Evolutionary conservation across 2,797 vertebrate species (phyloP).

Genomic region (Diglossa cyanea): DNA sequence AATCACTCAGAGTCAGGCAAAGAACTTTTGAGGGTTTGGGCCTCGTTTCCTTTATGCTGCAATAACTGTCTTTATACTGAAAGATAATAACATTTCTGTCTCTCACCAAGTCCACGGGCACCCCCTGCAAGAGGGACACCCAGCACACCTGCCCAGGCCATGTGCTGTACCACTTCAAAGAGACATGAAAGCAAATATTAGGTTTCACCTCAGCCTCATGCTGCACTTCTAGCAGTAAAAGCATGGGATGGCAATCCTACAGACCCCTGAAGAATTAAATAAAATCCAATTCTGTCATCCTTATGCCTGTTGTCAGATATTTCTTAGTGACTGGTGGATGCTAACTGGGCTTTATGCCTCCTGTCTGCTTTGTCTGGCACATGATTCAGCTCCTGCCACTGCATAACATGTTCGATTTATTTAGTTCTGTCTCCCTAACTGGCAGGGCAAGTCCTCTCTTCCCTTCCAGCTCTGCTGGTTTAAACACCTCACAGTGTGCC

Average conservation of each 20-base stretch:
- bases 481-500: background rate
- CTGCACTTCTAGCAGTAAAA: background rate
- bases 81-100: background rate
- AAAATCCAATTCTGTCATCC: background rate
- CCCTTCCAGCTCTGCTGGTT: background rate
- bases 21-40: background rate
- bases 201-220: background rate
- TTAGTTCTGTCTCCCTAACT: background rate
- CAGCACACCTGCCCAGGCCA: background rate
- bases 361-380: conserved; percentile 13
- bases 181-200: background rate
- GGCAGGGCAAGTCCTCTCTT: background rate
- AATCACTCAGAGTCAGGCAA: background rate
- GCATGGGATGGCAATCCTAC: background rate
- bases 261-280: background rate
- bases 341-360: background rate
- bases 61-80: background rate
- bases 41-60: background rate
- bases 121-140: background rate
- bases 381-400: background rate
- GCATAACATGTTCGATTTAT: background rate
- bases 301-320: background rate
- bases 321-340: background rate
- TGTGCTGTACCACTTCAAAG: accelerated
- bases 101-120: background rate